Percentiles rank a stretch among this genome's conserved stretches.
Evolutionary conservation across 2,888 invertebrate genomes (phyloP).

Genomic region (Phania funesta): DNA sequence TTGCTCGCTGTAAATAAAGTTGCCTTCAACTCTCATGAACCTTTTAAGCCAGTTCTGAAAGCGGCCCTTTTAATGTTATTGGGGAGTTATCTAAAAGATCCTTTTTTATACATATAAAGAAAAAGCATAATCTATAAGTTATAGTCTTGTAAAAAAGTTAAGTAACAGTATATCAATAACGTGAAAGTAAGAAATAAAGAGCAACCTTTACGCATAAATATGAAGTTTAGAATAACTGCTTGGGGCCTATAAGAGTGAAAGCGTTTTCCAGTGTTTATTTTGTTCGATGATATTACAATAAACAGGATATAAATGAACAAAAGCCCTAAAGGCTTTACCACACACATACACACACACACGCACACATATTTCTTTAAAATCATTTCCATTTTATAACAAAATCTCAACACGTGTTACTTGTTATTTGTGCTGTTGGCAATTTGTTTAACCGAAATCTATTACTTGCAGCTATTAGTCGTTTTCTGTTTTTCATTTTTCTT

Average conservation of each 20-base stretch:
- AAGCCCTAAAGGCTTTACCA: slow-evolving; percentile 21
- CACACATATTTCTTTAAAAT: background rate
- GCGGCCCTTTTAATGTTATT: no score
- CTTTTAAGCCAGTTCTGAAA: no score
- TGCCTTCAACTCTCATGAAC: no score
- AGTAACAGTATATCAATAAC: background rate
- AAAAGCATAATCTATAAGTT: background rate
- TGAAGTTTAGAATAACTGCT: slow-evolving; percentile 45
- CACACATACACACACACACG: background rate
- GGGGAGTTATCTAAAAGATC: no score
- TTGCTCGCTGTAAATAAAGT: no score
- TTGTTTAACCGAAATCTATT: slow-evolving; percentile 64
- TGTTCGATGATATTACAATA: slow-evolving; percentile 15
- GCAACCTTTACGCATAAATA: background rate
- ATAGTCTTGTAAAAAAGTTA: background rate
- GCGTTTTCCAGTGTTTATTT: slow-evolving; percentile 15
- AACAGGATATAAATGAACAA: slow-evolving; percentile 44
- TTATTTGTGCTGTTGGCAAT: slow-evolving; percentile 26
- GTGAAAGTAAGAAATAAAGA: background rate
- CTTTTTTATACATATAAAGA: no score
- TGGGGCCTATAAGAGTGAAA: slow-evolving; percentile 44
- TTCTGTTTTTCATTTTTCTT: slow-evolving; percentile 32
- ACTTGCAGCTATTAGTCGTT: slow-evolving; percentile 62
- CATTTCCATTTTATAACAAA: slow-evolving; percentile 1
- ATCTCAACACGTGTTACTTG: slow-evolving; percentile 30